These are phyloP conservation scores for Altica lythri DNA, from an alignment of 2,888 invertebrate species.

Conservation along the genomic window DNA sequence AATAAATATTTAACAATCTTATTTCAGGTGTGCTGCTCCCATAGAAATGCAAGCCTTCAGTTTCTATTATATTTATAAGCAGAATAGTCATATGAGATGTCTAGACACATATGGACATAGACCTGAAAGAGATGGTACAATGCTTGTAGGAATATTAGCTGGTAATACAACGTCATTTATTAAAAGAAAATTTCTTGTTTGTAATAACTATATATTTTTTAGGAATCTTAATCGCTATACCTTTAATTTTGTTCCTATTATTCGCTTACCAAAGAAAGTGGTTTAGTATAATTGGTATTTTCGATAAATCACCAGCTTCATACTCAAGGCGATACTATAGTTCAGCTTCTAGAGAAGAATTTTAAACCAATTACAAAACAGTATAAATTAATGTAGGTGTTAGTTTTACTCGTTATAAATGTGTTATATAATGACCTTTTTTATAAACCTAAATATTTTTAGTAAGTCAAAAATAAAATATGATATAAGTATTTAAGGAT, in stretches of 20 bases:
- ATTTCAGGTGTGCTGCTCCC: constrained; percentile 68
- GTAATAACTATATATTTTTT: constrained; percentile 37
- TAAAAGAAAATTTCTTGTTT: constrained; percentile 12
- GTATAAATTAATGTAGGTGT: too few relatives aligned
- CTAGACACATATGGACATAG: constrained; percentile 67
- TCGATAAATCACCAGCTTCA: constrained; percentile 63
- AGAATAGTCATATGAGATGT: constrained; percentile 67
- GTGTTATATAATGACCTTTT: too few relatives aligned
- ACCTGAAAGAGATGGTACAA: constrained; percentile 70
- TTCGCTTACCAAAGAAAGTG: constrained; percentile 68
- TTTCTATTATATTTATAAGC: constrained; percentile 63
- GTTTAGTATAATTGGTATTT: constrained; percentile 65
- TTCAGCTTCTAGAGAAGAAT: constrained; percentile 65
- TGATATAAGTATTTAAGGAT: too few relatives aligned
- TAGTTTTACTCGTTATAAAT: too few relatives aligned
- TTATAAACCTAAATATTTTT: too few relatives aligned
- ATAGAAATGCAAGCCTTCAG: constrained; percentile 65
- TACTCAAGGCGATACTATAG: constrained; percentile 74
- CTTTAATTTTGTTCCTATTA: constrained; percentile 65
- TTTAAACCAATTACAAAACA: constrained; percentile 51
- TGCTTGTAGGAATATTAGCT: constrained; percentile 71
- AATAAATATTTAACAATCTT: constrained; percentile 1
- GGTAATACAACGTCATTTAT: too few relatives aligned
- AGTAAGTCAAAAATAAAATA: too few relatives aligned
- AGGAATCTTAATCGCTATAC: constrained; percentile 71